Base-by-base conservation (phyloP, 2,888 invertebrate species). In the Tipula confusa region DNA sequence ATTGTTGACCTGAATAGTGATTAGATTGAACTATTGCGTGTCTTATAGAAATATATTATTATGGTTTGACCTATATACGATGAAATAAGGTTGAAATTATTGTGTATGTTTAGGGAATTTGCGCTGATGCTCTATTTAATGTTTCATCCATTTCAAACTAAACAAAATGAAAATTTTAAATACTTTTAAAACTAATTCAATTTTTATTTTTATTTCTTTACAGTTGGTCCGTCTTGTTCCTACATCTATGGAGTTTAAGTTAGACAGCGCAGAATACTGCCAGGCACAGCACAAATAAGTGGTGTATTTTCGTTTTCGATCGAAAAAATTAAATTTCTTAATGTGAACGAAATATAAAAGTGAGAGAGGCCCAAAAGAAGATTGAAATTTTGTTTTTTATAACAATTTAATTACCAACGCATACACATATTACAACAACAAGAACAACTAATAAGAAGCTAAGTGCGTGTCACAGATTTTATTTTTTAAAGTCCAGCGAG, bases 241-340 rank as follows among this genome's bases (percentile, higher is more conserved):
- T 93, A 95, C 95, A 95, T 96, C 95, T 95, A 96, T 96, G 96
- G 96, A 96, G 97, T 97, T 97, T 96, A 95, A 96, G 93, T 95
- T 97, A 94, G 97, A 97, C 94, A 97, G 97, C 92, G 96, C 97
- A 93, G 97, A 97, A 93, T 97, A 97, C 94, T 97, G 97, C 95
- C 97, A 97, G 94, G 97, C 97, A 91, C 97, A 97, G 95, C 97
- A 97, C 97, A 96, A 96, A 96, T 96, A 96, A 94, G 92, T 90
- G 86, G 88, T 82, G 31, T 81, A 81, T 29, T 82, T 43, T 80
- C 31, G 64, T 64, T 64, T 64, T 64, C 64, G 64, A 64, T 64
- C 64, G 64, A 64, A 64, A 64, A 24, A n/a, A n/a, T n/a, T n/a
- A n/a, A n/a, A 11, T 64, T 24, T 64, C 64, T 64, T 18, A 64